Percentiles rank a stretch among this genome's conserved stretches.
Evolutionary conservation across 2,888 invertebrate genomes (phyloP).

Genomic region (Coleophora deauratella): DNA sequence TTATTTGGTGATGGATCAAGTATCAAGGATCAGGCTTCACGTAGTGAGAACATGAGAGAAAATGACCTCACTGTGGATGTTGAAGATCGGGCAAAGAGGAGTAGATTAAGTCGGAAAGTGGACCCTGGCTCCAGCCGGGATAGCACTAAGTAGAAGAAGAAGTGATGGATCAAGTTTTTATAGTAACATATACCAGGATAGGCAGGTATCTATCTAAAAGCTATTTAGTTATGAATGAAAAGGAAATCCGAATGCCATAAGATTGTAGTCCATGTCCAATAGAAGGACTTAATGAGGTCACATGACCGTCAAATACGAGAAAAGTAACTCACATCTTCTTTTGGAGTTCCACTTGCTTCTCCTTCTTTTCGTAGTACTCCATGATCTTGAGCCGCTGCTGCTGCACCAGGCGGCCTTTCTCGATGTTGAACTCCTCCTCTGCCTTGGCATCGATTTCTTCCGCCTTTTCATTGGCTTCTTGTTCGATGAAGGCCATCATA

Average conservation of each 20-base stretch:
- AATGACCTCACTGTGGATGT: no score
- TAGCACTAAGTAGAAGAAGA: no score
- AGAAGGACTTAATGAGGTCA: constrained; percentile 1
- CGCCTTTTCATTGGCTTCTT: constrained; percentile 99
- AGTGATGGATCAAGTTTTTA: no score
- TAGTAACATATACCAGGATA: no score
- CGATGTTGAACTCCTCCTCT: constrained; percentile 99
- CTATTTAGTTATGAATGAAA: neutral
- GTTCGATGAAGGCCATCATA: constrained; percentile 99
- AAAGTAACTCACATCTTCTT: constrained; percentile 91
- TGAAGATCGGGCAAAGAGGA: no score
- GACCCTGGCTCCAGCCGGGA: no score
- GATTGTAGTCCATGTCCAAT: neutral
- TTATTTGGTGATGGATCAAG: no score
- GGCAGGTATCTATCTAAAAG: neutral
- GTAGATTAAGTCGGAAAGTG: no score
- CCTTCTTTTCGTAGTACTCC: constrained; percentile 99
- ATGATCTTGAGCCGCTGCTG: constrained; percentile 99
- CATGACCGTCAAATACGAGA: neutral
- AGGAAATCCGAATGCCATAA: no score
- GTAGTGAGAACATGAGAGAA: no score
- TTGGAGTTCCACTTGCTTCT: constrained; percentile 98
- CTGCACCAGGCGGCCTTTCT: constrained; percentile 98
- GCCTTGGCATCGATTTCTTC: constrained; percentile 99
- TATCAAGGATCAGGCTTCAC: no score